Conservation (phyloP, 2,113 vertebrate genomes). For the Mellivora capensis region DNA sequence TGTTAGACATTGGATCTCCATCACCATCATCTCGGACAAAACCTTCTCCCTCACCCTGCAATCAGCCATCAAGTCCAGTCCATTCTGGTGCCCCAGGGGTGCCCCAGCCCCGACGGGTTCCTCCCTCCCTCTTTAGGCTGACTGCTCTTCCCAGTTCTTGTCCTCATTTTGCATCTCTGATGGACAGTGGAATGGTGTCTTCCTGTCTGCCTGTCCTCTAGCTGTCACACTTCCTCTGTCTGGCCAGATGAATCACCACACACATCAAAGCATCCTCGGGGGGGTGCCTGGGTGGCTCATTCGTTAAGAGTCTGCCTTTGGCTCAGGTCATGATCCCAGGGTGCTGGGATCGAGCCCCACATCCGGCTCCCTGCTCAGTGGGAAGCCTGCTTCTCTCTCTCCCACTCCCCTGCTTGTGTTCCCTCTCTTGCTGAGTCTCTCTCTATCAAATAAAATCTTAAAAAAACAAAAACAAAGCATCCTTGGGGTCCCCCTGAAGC, state of each 20-base stretch:
- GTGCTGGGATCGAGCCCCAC: no score
- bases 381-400: no score
- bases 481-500: neutral
- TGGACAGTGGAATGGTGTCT: neutral
- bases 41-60: neutral
- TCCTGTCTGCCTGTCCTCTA: neutral
- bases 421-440: no score
- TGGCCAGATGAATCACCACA: neutral
- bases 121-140: neutral
- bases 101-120: neutral
- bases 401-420: no score
- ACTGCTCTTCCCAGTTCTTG: neutral
- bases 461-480: neutral
- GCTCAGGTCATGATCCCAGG: no score
- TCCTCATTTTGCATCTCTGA: neutral
- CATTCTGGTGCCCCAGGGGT: neutral
- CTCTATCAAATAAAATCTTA: no score
- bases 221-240: neutral
- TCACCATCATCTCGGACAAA: neutral
- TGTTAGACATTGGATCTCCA: neutral
- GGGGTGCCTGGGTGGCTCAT: no score
- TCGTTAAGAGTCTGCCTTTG: no score
- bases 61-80: neutral
- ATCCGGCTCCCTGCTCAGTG: no score
- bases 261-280: neutral